Conservation (phyloP, 1,140 invertebrate species). For the Plodia interpunctella region DNA sequence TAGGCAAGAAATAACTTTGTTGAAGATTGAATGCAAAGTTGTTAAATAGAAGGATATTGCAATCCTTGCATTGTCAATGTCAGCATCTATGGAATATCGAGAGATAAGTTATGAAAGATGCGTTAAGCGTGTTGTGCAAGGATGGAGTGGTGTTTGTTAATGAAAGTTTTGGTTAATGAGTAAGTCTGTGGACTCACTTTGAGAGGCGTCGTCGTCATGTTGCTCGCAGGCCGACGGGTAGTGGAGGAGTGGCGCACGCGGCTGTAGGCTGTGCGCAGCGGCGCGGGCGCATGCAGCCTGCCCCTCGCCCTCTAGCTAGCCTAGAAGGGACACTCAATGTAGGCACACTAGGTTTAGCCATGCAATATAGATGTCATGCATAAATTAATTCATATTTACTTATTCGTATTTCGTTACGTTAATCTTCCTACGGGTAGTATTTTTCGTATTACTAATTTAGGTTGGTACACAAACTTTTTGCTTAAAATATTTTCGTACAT, state of each 20-base stretch:
- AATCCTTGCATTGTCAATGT: not conserved
- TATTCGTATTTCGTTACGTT: constrained; percentile 22
- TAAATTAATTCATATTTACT: not conserved
- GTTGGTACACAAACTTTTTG: too few species aligned
- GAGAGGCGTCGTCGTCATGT: constrained; percentile 45
- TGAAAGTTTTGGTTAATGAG: constrained; percentile 17
- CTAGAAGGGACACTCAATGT: constrained; percentile 53
- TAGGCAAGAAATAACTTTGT: too few species aligned
- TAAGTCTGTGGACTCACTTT: constrained; percentile 23
- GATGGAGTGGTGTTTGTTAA: not conserved
- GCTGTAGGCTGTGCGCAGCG: constrained; percentile 34
- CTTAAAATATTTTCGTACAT: too few species aligned
- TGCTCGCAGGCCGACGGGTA: constrained; percentile 55
- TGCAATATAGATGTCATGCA: not conserved
- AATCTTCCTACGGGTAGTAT: too few species aligned
- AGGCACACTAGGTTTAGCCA: too few species aligned
- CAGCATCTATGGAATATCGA: not conserved
- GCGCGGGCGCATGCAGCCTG: constrained; percentile 17
- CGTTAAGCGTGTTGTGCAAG: not conserved
- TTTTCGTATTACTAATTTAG: too few species aligned
- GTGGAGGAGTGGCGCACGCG: constrained; percentile 46
- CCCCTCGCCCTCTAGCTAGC: constrained; percentile 29
- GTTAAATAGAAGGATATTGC: not conserved
- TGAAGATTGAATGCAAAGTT: too few species aligned
- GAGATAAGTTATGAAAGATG: constrained; percentile 1